Evolutionary conservation across 2,797 vertebrate genomes (phyloP).

Genomic region (Mico argentatus): DNA sequence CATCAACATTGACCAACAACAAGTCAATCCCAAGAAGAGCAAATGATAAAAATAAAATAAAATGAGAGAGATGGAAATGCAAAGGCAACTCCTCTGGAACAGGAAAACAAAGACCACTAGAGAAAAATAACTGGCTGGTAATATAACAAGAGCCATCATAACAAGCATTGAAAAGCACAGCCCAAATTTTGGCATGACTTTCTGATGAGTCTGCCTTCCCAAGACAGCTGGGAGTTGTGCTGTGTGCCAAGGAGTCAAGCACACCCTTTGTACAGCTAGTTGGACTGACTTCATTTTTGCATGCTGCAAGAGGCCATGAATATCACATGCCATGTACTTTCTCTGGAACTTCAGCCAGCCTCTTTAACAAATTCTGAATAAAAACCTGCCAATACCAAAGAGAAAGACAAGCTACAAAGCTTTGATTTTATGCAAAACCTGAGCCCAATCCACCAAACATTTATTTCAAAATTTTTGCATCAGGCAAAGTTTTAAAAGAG

Average conservation of each 20-base stretch:
- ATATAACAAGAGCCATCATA: not conserved
- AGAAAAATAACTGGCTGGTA: not conserved
- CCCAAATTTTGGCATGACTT: not conserved
- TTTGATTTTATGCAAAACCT: not conserved
- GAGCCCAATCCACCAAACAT: not conserved
- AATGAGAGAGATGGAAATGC: constrained; percentile 2
- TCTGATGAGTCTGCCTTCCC: constrained; percentile 41
- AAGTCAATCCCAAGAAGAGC: constrained; percentile 67
- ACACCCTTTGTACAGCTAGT: constrained; percentile 1
- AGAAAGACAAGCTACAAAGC: not conserved
- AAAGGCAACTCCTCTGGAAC: not conserved
- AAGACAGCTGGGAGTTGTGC: not conserved
- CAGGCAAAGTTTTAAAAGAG: not conserved
- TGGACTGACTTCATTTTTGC: constrained; percentile 46
- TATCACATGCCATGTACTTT: constrained; percentile 22
- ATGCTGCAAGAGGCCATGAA: not conserved
- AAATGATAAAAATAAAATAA: constrained; percentile 34
- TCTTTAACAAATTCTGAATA: constrained; percentile 55
- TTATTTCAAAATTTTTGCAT: not conserved
- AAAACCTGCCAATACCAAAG: not conserved
- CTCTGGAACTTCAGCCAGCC: constrained; percentile 3
- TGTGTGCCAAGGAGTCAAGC: not conserved
- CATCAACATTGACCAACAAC: constrained; percentile 30
- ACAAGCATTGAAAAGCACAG: constrained; percentile 15
- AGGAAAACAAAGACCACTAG: not conserved